Percentiles rank a stretch among this genome's conserved stretches.
These are phyloP conservation scores for Araneus ventricosus DNA, from an alignment of 1,140 invertebrate species.

Conservation along the genomic window DNA sequence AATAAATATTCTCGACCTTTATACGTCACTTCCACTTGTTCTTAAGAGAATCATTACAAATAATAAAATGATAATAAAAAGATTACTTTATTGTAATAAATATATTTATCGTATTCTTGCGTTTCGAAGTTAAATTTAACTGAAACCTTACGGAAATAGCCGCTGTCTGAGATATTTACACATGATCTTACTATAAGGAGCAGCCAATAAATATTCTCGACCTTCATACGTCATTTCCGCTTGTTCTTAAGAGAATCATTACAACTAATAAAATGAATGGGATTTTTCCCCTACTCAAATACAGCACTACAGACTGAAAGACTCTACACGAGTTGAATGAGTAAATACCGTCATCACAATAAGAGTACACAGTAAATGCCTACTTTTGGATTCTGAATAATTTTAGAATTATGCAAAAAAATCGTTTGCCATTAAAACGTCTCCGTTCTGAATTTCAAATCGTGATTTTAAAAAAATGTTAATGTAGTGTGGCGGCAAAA, in stretches of 20 bases:
- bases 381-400: not conserved
- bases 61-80: constrained; percentile 7
- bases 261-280: constrained; percentile 9
- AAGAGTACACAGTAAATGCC: not conserved
- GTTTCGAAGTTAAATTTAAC: too few relatives aligned
- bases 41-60: not conserved
- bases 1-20: not conserved
- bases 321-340: not conserved
- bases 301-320: not conserved
- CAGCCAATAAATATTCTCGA: not conserved
- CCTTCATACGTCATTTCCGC: not conserved
- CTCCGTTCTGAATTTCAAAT: too few relatives aligned
- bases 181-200: not conserved
- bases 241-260: not conserved
- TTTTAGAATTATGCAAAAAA: too few relatives aligned
- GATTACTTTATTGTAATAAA: too few relatives aligned
- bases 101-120: too few relatives aligned
- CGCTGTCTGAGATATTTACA: not conserved
- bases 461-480: too few relatives aligned
- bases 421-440: too few relatives aligned
- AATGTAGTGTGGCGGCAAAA: too few relatives aligned
- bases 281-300: not conserved
- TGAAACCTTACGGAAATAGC: not conserved
- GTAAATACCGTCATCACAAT: not conserved
- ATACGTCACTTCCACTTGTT: not conserved